These are phyloP conservation scores for Hippoglossus stenolepis DNA, from an alignment of 2,113 vertebrate species.

Conservation along the genomic window DNA sequence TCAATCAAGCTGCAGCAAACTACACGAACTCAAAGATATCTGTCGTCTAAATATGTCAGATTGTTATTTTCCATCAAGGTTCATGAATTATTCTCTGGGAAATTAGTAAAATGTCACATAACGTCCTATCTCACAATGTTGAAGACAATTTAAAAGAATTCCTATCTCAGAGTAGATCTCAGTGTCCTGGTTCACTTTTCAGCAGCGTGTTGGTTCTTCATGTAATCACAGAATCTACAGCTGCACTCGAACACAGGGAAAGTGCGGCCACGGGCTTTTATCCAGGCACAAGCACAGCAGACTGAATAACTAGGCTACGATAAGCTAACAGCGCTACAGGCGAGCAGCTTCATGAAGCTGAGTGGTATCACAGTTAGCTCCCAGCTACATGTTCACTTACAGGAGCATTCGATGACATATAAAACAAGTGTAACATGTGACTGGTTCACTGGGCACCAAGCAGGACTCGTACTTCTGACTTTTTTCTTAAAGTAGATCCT, in stretches of 20 bases:
- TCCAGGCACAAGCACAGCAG: background rate
- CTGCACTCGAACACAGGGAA: slow-evolving; percentile 3
- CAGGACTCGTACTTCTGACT: background rate
- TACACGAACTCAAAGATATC: too few species aligned
- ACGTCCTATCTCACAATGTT: too few species aligned
- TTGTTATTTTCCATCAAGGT: too few species aligned
- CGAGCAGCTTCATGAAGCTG: background rate
- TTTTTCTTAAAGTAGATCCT: background rate
- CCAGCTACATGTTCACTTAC: background rate
- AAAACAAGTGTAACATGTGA: too few species aligned
- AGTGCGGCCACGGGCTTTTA: slow-evolving; percentile 42
- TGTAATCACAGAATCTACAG: slow-evolving; percentile 13
- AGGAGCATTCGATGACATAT: background rate
- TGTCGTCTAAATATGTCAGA: too few species aligned
- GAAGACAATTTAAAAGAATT: too few species aligned
- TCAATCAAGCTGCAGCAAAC: too few species aligned
- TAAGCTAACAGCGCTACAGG: slow-evolving; percentile 14
- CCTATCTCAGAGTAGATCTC: too few species aligned
- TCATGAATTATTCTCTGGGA: too few species aligned
- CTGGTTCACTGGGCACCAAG: background rate
- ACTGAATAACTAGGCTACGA: slow-evolving; percentile 37
- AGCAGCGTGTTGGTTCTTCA: background rate
- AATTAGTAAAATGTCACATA: too few species aligned
- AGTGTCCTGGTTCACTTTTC: too few species aligned
- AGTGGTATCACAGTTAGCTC: slow-evolving; percentile 18